These are phyloP conservation scores for Aphelinus certus DNA, from an alignment of 1,140 invertebrate species.

Conservation along the genomic window DNA sequence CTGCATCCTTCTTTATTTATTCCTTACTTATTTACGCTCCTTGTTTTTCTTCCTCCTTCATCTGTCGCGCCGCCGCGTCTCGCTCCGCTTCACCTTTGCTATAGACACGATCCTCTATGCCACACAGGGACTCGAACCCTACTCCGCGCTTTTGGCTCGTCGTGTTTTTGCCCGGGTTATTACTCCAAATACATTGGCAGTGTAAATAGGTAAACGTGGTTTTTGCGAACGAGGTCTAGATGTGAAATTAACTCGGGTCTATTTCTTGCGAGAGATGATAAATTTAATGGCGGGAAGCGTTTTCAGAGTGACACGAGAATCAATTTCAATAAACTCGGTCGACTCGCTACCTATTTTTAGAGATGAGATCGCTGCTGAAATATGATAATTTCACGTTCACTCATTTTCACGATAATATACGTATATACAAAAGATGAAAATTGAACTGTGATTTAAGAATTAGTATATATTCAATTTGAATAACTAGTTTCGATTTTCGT, in stretches of 20 bases:
- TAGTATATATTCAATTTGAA: no score
- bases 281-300: no score
- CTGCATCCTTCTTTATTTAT: constrained; percentile 30
- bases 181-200: background rate
- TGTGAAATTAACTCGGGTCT: background rate
- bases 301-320: no score
- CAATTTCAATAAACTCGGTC: no score
- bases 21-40: constrained; percentile 32
- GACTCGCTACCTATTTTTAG: no score
- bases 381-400: no score
- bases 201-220: constrained; percentile 16
- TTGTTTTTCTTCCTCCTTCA: constrained; percentile 4
- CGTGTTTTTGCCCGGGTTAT: background rate
- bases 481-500: no score
- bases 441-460: no score
- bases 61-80: background rate
- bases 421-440: no score
- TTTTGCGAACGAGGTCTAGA: background rate
- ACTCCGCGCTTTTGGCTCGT: background rate
- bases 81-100: background rate
- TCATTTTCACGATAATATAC: no score
- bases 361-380: no score
- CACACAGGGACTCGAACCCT: background rate
- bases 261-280: background rate
- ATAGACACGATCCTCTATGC: no score